These are phyloP conservation scores for Amblyopsis rosae DNA, from an alignment of 2,113 vertebrate species.

Conservation along the genomic window DNA sequence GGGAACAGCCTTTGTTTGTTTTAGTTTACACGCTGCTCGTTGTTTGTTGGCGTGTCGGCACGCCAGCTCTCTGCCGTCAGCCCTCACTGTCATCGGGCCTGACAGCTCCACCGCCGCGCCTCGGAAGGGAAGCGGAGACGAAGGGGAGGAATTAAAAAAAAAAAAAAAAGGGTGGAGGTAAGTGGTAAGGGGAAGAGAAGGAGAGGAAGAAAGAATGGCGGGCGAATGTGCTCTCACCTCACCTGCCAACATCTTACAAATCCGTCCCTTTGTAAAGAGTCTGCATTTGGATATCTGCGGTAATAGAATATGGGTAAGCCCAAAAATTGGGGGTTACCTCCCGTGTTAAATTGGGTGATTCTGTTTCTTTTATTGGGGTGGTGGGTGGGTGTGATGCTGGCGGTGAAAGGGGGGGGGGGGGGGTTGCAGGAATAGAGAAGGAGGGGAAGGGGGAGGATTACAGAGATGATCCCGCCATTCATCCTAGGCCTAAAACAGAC, in stretches of 20 bases:
- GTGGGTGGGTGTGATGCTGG: not conserved
- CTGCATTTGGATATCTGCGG: constrained; percentile 36
- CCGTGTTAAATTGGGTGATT: constrained; percentile 65
- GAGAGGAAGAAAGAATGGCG: constrained; percentile 33
- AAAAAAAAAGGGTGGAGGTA: constrained; percentile 30
- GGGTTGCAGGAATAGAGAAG: constrained; percentile 3
- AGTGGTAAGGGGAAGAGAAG: constrained; percentile 24
- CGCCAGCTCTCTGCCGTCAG: constrained; percentile 69
- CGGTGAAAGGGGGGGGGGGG: constrained; percentile 27
- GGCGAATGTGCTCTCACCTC: constrained; percentile 44
- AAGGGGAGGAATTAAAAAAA: constrained; percentile 59
- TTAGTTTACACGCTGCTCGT: constrained; percentile 76
- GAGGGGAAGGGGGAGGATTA: constrained; percentile 49
- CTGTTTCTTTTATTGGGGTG: constrained; percentile 35
- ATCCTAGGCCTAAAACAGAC: constrained; percentile 82
- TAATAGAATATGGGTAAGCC: constrained; percentile 34
- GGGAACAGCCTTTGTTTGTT: constrained; percentile 73
- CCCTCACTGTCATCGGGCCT: constrained; percentile 63
- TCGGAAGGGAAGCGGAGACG: constrained; percentile 36
- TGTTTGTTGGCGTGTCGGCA: constrained; percentile 72
- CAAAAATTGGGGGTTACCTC: constrained; percentile 45
- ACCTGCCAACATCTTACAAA: constrained; percentile 54
- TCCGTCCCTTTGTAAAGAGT: constrained; percentile 22
- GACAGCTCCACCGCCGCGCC: constrained; percentile 74
- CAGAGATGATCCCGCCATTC: constrained; percentile 78